Base-by-base conservation (phyloP, 2,888 invertebrate species). In the Diadromus collaris region DNA sequence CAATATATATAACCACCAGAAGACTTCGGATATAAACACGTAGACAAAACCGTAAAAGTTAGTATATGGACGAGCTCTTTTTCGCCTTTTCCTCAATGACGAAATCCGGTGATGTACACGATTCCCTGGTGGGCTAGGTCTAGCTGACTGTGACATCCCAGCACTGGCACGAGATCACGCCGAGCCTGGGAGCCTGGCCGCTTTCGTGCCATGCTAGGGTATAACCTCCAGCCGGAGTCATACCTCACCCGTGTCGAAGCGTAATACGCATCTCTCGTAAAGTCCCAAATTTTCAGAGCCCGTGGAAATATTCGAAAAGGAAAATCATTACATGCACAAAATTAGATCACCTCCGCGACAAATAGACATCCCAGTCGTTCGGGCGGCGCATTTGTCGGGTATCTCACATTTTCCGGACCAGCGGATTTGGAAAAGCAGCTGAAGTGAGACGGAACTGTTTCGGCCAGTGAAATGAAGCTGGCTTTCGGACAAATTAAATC, bases 401-500 rank as follows among this genome's bases (percentile, higher is more conserved):
- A 75, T 63, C n/a, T 69, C 24, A 63, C 56, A 56, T 54, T 63
- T 56, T 6, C 32, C 54, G 44, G 41, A 24, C 21, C 19, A 29
- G 19, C 29, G 29, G 32, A 58, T 46, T 58, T 16, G 27, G 21
- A 16, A 24, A 54, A 54, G 51, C 24, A 63, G 48, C 54, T 61
- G 21, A 51, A 58, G 63, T n/a, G 69, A 24, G 34, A 60, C 38
- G 70, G 48, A 54, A 60, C 38, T 64, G 51, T 70, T 70, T 69
- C 68, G 58, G 9, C 48, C 58, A 60, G 64, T 38, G 32, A 71
- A 71, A 32, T 56, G 46, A 64, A 48, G 32, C 41, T 69, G 38
- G 51, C 41, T 70, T 51, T 65, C 60, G 51, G 60, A 34, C n/a
- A 60, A 71, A 61, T 51, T 61, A 54, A 77, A 68, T 75, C 38